Conservation (phyloP, 53 echinoderm and acorn worm species). For the Holothuria leucospilota region DNA sequence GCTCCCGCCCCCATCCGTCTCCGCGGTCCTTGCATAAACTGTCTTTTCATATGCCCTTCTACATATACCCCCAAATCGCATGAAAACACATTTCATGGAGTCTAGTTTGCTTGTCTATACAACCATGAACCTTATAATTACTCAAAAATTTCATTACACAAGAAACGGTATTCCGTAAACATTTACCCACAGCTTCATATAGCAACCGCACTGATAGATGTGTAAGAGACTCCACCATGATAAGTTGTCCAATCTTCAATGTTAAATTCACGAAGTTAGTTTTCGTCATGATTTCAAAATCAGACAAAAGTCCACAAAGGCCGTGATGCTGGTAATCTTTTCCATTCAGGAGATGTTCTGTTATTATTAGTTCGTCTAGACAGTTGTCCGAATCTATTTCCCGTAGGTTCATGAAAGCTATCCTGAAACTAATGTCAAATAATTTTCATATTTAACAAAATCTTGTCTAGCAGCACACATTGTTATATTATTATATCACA, state of each 20-base stretch:
- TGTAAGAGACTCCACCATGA: background rate
- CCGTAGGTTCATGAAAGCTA: background rate
- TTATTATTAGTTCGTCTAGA: conserved; percentile 7
- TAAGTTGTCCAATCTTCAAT: conserved; percentile 2
- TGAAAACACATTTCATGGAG: too few species aligned
- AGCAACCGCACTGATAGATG: background rate
- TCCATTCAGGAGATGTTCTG: background rate
- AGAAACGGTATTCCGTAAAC: too few species aligned
- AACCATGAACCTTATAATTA: too few species aligned
- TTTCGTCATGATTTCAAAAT: background rate
- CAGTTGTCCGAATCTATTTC: background rate
- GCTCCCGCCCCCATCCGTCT: too few species aligned
- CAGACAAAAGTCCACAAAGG: background rate
- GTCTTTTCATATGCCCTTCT: too few species aligned
- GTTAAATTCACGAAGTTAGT: background rate
- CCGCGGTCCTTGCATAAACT: too few species aligned
- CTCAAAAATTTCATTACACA: too few species aligned
- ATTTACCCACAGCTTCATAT: background rate
- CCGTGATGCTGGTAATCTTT: background rate
- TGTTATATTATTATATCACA: too few species aligned
- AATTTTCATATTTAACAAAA: background rate
- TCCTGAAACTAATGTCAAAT: background rate
- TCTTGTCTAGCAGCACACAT: too few species aligned
- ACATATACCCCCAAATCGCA: too few species aligned
- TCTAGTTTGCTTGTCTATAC: too few species aligned